A percentile compares a stretch with the other conserved stretches of the same genome.
Conservation (phyloP, 1,140 invertebrate genomes). For the Oppia nitens region DNA sequence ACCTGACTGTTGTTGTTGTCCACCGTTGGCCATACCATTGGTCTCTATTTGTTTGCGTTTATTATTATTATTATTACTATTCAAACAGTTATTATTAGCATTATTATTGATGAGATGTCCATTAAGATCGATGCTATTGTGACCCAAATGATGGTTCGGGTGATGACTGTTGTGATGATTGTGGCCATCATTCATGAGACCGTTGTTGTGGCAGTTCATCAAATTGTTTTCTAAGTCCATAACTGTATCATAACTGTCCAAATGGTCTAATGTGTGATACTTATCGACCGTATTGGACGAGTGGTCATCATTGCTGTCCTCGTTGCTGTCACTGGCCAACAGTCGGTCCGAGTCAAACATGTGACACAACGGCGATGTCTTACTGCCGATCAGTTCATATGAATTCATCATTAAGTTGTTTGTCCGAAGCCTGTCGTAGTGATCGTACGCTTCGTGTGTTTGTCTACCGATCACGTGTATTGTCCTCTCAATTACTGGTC, state of each 20-base stretch:
- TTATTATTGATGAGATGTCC: background rate
- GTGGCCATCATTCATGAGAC: background rate
- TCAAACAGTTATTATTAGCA: background rate
- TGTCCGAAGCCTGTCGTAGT: too few relatives aligned
- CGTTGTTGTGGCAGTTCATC: background rate
- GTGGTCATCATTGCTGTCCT: background rate
- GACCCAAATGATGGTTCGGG: background rate
- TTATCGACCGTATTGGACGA: background rate
- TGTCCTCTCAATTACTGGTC: too few relatives aligned
- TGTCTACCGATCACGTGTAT: too few relatives aligned
- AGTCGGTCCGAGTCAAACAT: background rate
- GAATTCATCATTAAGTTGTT: background rate
- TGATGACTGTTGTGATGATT: too few relatives aligned
- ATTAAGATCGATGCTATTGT: background rate
- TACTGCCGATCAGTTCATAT: background rate
- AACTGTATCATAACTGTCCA: background rate
- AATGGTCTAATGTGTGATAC: background rate
- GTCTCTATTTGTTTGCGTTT: background rate
- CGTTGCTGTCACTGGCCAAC: background rate
- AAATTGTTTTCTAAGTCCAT: background rate
- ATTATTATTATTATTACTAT: too few relatives aligned
- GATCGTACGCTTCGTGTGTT: too few relatives aligned
- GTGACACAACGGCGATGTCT: background rate
- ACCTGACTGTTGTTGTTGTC: too few relatives aligned
- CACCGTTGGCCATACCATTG: background rate